Percentiles rank a stretch among this genome's conserved stretches.
Evolutionary conservation across 2,113 vertebrate species (phyloP).

Genomic region (Silurus glanis): DNA sequence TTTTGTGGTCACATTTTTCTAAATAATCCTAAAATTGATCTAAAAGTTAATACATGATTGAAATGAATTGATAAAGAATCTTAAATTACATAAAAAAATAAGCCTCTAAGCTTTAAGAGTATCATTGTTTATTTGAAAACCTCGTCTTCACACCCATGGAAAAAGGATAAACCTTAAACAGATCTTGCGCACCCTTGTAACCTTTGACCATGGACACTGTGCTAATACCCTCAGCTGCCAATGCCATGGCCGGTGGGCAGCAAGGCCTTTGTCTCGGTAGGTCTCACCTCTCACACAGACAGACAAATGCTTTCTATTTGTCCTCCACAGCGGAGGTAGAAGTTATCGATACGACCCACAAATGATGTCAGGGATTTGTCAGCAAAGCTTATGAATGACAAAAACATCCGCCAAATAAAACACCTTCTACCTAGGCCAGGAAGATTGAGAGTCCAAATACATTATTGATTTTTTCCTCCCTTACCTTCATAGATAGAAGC

Average conservation of each 20-base stretch:
- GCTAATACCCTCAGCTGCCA: slow-evolving; percentile 90
- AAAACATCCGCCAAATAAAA: slow-evolving; percentile 74
- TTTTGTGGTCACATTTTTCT: not conserved
- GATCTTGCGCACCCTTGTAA: slow-evolving; percentile 77
- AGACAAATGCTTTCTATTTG: slow-evolving; percentile 98
- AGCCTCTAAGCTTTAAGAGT: not conserved
- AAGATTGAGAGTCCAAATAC: slow-evolving; percentile 95
- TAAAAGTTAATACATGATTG: not conserved
- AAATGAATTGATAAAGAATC: not conserved
- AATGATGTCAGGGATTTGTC: slow-evolving; percentile 98
- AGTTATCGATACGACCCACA: slow-evolving; percentile 94
- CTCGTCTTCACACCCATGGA: slow-evolving; percentile 67
- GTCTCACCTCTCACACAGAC: slow-evolving; percentile 81
- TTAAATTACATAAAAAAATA: not conserved
- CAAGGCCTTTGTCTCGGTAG: slow-evolving; percentile 80
- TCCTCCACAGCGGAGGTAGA: slow-evolving; percentile 88
- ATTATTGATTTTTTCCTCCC: slow-evolving; percentile 88
- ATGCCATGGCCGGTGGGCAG: slow-evolving; percentile 77
- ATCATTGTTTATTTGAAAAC: not conserved
- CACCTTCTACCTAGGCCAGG: slow-evolving; percentile 80
- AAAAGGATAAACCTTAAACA: slow-evolving; percentile 78
- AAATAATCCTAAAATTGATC: not conserved
- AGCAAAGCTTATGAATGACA: slow-evolving; percentile 97
- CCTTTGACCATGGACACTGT: slow-evolving; percentile 83
- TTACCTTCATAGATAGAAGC: slow-evolving; percentile 91